Conservation (phyloP, 2,888 invertebrate species). For the Oasisia sp. region DNA sequence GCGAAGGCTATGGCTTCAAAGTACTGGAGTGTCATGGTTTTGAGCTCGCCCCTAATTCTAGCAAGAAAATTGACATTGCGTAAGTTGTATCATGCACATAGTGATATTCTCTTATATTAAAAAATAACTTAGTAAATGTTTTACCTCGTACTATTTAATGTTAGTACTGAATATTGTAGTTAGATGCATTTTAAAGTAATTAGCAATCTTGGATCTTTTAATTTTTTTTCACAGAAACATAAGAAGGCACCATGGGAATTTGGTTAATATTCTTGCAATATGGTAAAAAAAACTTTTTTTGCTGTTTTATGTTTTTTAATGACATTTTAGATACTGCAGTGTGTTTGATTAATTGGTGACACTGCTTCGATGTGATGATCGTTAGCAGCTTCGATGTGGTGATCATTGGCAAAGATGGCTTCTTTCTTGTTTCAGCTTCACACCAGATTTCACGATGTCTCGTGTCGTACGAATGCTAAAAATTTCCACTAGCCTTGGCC, state of each 20-base stretch:
- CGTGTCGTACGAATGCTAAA: slow-evolving; percentile 72
- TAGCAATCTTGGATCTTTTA: background rate
- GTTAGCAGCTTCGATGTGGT: too few relatives aligned
- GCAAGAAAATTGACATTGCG: slow-evolving; percentile 79
- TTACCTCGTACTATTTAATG: background rate
- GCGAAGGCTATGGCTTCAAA: slow-evolving; percentile 75
- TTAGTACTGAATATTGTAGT: background rate
- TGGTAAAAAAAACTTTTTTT: background rate
- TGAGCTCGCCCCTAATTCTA: slow-evolving; percentile 53
- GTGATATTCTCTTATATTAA: background rate
- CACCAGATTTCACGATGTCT: slow-evolving; percentile 86
- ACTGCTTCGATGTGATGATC: background rate
- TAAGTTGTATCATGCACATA: slow-evolving; percentile 57
- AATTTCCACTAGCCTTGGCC: slow-evolving; percentile 63
- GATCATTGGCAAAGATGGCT: background rate
- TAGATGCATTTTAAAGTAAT: background rate
- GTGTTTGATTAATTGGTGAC: background rate
- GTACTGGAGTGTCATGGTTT: slow-evolving; percentile 56
- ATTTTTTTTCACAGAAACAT: background rate
- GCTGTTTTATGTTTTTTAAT: too few relatives aligned
- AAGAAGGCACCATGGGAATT: background rate
- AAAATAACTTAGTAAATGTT: background rate
- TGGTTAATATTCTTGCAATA: background rate
- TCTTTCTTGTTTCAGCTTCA: slow-evolving; percentile 71
- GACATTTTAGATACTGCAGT: too few relatives aligned